Evolutionary conservation across 2,888 invertebrate genomes (phyloP).

Genomic region (Scelioninae gen. 2): DNA sequence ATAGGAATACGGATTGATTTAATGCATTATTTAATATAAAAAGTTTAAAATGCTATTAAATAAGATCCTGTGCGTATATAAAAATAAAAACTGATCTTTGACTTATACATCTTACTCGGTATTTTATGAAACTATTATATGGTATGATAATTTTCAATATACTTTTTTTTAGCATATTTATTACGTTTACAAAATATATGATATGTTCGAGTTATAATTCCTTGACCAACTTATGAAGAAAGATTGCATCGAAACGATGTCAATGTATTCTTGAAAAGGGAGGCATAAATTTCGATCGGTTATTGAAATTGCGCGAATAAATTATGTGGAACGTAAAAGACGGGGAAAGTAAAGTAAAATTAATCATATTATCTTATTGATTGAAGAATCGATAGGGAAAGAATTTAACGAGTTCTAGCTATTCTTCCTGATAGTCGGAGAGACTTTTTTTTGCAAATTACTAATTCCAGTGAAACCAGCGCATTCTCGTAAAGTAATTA

Average conservation of each 20-base stretch:
- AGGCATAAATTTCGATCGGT: conserved; percentile 4
- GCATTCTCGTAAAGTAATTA: conserved; percentile 65
- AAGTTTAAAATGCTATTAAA: too few relatives aligned
- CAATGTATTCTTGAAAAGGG: background rate
- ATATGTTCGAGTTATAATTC: too few relatives aligned
- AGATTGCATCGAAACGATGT: background rate
- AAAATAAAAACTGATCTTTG: too few relatives aligned
- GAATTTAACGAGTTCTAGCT: conserved; percentile 63
- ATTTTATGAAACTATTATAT: too few relatives aligned
- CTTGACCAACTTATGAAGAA: background rate
- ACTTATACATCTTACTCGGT: too few relatives aligned
- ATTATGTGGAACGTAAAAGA: conserved; percentile 9
- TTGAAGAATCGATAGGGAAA: conserved; percentile 58
- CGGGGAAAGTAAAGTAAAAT: conserved; percentile 31
- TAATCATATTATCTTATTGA: conserved; percentile 48
- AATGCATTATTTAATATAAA: too few relatives aligned
- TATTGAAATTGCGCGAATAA: conserved; percentile 26
- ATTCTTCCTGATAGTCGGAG: conserved; percentile 61
- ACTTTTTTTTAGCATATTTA: too few relatives aligned
- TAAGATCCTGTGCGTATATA: too few relatives aligned
- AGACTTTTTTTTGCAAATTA: conserved; percentile 59
- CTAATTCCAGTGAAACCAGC: conserved; percentile 57
- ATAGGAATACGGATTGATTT: too few relatives aligned
- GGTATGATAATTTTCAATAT: too few relatives aligned
- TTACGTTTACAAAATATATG: too few relatives aligned